These are phyloP conservation scores for Gryon sp. DNA, from an alignment of 1,140 invertebrate species.

Conservation along the genomic window DNA sequence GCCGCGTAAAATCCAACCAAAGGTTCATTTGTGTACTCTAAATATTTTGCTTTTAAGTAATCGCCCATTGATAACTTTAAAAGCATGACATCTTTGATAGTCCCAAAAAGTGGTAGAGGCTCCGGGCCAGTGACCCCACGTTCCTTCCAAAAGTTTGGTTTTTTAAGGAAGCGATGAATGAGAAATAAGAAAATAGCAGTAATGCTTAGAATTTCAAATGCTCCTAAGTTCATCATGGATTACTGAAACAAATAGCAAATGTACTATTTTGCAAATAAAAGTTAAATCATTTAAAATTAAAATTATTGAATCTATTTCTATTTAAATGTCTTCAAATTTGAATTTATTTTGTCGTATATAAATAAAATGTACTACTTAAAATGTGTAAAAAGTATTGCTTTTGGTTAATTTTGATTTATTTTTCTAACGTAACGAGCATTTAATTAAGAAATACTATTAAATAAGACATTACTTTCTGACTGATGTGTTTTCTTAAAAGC, in stretches of 20 bases:
- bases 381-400: not conserved
- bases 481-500: not conserved
- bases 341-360: not conserved
- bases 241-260: conserved; percentile 7
- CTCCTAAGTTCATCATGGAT: conserved; percentile 14
- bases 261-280: no score
- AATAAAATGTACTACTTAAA: no score
- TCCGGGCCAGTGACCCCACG: conserved; percentile 55
- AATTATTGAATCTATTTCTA: no score
- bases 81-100: conserved; percentile 48
- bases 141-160: conserved; percentile 21
- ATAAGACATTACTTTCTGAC: not conserved
- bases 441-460: not conserved
- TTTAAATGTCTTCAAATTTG: no score
- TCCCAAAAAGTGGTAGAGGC: conserved; percentile 65
- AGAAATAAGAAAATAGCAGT: conserved; percentile 4
- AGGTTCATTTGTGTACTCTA: conserved; percentile 54
- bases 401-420: no score
- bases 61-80: conserved; percentile 50
- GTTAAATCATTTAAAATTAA: no score
- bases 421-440: no score
- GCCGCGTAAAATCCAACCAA: conserved; percentile 61
- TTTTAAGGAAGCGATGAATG: conserved; percentile 5
- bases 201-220: conserved; percentile 5
- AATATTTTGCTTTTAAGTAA: conserved; percentile 52